A percentile compares a stretch with the other conserved stretches of the same genome.
Conservation (phyloP, 2,113 vertebrate species). For the Acanthisitta chloris region DNA sequence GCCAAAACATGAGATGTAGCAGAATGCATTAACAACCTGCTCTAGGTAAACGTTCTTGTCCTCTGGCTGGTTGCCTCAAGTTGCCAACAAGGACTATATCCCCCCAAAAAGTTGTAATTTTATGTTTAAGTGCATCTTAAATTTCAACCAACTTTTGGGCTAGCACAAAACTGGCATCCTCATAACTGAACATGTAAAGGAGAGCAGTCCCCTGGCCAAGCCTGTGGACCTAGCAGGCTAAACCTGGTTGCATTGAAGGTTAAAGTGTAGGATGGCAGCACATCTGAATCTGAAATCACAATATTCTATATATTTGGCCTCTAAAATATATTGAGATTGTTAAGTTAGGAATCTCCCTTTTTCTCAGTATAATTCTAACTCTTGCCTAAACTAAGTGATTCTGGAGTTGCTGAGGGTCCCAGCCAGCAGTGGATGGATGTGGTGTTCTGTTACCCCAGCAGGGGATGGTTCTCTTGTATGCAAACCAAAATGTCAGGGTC, state of each 20-base stretch:
- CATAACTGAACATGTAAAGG: background rate
- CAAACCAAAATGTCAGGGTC: background rate
- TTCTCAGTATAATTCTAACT: background rate
- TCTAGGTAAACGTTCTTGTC: background rate
- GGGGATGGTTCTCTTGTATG: background rate
- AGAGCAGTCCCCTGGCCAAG: background rate
- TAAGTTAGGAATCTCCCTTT: background rate
- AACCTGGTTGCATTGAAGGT: background rate
- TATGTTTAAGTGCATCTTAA: background rate
- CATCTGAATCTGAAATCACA: background rate
- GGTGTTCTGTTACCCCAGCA: background rate
- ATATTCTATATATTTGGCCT: background rate
- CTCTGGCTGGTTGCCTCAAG: background rate
- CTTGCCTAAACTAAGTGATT: background rate
- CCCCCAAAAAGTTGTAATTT: background rate
- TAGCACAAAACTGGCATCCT: background rate
- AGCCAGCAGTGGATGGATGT: background rate
- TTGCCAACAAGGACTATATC: background rate
- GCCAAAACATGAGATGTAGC: background rate
- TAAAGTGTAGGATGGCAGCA: background rate
- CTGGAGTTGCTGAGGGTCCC: background rate
- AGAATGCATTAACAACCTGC: background rate
- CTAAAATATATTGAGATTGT: background rate
- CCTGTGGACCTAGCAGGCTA: background rate
- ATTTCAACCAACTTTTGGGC: background rate